Conservation (phyloP, 2,888 invertebrate species). For the Mesorhabditis spiculigera region DNA sequence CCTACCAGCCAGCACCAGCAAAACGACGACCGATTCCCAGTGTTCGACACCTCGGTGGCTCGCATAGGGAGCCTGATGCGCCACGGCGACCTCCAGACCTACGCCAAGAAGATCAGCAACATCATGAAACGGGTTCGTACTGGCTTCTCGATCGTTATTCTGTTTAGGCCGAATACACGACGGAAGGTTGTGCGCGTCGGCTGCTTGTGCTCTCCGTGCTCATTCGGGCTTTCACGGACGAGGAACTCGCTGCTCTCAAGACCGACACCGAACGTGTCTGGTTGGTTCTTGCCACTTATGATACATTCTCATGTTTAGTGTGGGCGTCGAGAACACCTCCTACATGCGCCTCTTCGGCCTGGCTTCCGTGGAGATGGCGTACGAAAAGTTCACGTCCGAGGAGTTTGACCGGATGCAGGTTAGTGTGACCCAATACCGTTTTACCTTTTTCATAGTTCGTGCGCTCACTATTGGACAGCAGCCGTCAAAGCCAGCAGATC, state of each 20-base stretch:
- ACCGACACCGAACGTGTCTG: slow-evolving; percentile 4
- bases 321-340: background rate
- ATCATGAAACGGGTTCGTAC: too few species aligned
- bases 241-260: background rate
- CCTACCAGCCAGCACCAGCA: background rate
- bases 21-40: background rate
- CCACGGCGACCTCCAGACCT: background rate
- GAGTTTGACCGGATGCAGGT: background rate
- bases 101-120: background rate
- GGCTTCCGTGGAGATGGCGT: background rate
- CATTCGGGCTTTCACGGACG: background rate
- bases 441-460: background rate
- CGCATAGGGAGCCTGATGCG: background rate
- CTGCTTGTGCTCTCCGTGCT: background rate
- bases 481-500: background rate
- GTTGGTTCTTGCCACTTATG: background rate
- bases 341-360: background rate
- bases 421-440: too few species aligned
- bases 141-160: background rate
- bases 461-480: background rate
- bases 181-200: background rate
- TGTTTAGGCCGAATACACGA: background rate
- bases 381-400: background rate
- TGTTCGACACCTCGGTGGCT: background rate
- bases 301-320: background rate